Conservation (phyloP, 2,888 invertebrate species). For the Brachyopa scutellaris region DNA sequence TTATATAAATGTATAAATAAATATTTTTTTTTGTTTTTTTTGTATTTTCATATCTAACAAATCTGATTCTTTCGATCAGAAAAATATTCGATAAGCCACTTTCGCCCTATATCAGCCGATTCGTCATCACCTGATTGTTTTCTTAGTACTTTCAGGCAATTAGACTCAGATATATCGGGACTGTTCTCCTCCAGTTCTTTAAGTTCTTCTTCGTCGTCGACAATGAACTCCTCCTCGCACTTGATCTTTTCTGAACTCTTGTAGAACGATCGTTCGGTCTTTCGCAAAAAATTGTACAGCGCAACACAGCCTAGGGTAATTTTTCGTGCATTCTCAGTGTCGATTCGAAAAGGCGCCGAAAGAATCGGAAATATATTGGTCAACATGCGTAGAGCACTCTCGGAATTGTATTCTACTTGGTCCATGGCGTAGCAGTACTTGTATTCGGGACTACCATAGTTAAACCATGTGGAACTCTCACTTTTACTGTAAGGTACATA, state of each 20-base stretch:
- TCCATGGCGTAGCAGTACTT: constrained; percentile 75
- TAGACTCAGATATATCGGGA: constrained; percentile 77
- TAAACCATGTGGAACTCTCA: constrained; percentile 69
- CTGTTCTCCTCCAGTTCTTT: constrained; percentile 78
- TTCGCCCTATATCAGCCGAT: constrained; percentile 76
- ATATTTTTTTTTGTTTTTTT: constrained; percentile 78
- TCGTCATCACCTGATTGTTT: constrained; percentile 78
- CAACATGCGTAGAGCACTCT: constrained; percentile 78
- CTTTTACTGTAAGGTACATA: constrained; percentile 71
- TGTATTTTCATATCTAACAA: constrained; percentile 59
- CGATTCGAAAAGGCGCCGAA: constrained; percentile 78
- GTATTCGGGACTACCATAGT: constrained; percentile 66
- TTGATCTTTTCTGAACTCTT: constrained; percentile 78
- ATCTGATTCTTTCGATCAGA: constrained; percentile 67
- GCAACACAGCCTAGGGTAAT: constrained; percentile 79
- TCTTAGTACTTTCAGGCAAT: constrained; percentile 77
- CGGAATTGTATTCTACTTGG: constrained; percentile 64
- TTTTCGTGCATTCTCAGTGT: constrained; percentile 78
- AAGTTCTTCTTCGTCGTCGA: constrained; percentile 78
- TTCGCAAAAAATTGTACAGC: constrained; percentile 80
- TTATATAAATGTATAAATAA: constrained; percentile 76
- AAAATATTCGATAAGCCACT: constrained; percentile 76
- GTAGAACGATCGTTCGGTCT: constrained; percentile 78
- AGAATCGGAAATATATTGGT: constrained; percentile 80
- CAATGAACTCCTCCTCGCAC: constrained; percentile 78